Base-by-base conservation (phyloP, 1,140 invertebrate genomes). In the Drosophila guanche region DNA sequence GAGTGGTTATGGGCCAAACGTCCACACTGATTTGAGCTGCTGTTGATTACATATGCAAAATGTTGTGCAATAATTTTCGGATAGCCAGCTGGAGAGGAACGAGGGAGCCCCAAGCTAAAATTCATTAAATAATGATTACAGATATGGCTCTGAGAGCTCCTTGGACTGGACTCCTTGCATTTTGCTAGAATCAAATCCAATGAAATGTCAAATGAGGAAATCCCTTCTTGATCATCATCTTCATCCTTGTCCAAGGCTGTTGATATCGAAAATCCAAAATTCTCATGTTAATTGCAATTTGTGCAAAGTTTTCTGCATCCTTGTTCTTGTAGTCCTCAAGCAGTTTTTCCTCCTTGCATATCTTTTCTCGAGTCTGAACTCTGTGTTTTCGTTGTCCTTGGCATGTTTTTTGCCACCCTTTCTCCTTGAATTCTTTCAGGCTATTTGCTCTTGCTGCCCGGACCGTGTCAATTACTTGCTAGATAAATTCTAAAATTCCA, bases 41-140 rank as follows among this genome's bases (percentile, higher is more conserved):
- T 62, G 60, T 56, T 78, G 69, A 58, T 79, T 72, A 74, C 16
- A 20, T 20, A 20, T 20, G 1, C 16, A 20, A 20, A 20, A 20
- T 20, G 16, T 20, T 74, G 46, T 73, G 59, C 29, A 85, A 76
- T 77, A 62, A 75, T 67, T 75, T 57, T 45, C 22, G 45, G 47
- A 76, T 65, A 65, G 55, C 50, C 56, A 58, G 54, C 23, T 25
- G 45, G 37, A 29, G 27, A 10, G 29, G 6, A 29, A 3, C 3
- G 16, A 33, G 37, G 50, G 8, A 27, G 27, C 62, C 55, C 14
- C 6, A 14, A 22, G 57, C 45, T 46, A 53, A 88, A 75, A 86
- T 88, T 57, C 71, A 72, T 78, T 81, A 62, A 76, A 72, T 69
- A 83, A 83, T 83, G 78, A 88, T 86, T 75, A 61, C 45, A 60